Percentiles rank a stretch among this genome's conserved stretches.
phyloP scores from a whole-genome alignment of 2,797 vertebrate genomes.

The Syncerus caffer region DNA sequence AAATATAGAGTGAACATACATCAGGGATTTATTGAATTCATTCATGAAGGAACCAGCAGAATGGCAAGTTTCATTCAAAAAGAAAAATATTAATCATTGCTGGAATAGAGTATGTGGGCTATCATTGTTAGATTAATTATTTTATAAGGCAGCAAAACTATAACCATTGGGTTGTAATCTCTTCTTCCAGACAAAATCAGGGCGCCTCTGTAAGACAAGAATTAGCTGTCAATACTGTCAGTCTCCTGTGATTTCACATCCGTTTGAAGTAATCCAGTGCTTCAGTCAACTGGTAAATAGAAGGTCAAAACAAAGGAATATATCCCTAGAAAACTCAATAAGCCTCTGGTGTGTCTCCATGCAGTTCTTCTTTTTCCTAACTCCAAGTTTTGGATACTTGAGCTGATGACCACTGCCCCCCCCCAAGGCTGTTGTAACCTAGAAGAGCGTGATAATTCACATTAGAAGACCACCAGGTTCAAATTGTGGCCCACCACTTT shows the following conservation, averaged over 20 bases:
- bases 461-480: background rate
- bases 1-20: background rate
- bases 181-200: background rate
- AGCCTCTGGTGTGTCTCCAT: background rate
- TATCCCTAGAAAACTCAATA: background rate
- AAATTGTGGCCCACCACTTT: accelerated
- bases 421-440: accelerated
- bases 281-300: background rate
- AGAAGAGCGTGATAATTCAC: accelerated
- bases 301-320: background rate
- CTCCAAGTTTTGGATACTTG: background rate
- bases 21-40: background rate
- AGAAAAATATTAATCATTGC: background rate
- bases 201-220: background rate
- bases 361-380: background rate
- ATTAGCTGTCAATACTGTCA: background rate
- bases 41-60: background rate
- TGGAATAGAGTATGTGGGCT: background rate
- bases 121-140: background rate
- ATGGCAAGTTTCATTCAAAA: background rate
- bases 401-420: background rate
- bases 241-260: background rate
- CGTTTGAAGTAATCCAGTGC: background rate
- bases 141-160: background rate
- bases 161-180: background rate